phyloP scores from a whole-genome alignment of 2,888 invertebrate genomes.

The Cheilosia vernalis region DNA sequence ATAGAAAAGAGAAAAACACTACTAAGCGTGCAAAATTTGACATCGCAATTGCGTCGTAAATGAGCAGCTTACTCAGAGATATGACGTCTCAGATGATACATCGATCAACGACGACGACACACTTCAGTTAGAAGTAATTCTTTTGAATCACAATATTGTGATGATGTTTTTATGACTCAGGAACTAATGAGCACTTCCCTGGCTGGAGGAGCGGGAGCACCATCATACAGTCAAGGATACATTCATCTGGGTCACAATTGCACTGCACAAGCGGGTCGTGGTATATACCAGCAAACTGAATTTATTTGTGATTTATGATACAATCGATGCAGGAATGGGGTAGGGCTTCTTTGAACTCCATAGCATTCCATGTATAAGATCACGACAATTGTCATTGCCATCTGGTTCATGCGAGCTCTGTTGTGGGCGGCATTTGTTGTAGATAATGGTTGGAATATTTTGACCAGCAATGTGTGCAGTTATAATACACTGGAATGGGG shows the following conservation, averaged over 20 bases:
- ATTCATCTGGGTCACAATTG: slow-evolving; percentile 40
- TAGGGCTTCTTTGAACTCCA: slow-evolving; percentile 50
- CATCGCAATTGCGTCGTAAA: slow-evolving; percentile 43
- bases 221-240: slow-evolving; percentile 41
- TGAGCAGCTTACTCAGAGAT: slow-evolving; percentile 21
- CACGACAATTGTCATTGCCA: slow-evolving; percentile 66
- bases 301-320: slow-evolving; percentile 49
- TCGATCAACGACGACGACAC: slow-evolving; percentile 8
- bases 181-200: slow-evolving; percentile 24
- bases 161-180: slow-evolving; percentile 23
- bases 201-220: slow-evolving; percentile 3
- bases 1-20: slow-evolving; percentile 8
- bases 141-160: slow-evolving; percentile 33
- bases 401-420: slow-evolving; percentile 9
- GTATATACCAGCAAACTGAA: slow-evolving; percentile 5
- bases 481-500: background rate
- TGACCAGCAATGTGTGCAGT: background rate
- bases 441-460: background rate
- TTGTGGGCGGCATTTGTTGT: background rate
- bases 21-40: slow-evolving; percentile 18
- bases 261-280: slow-evolving; percentile 15
- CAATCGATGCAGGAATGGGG: slow-evolving; percentile 48
- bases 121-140: slow-evolving; percentile 4
- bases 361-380: slow-evolving; percentile 61
- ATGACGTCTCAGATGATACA: slow-evolving; percentile 67